These are phyloP conservation scores for Neosalanx taihuensis DNA, from an alignment of 2,797 vertebrate genomes.

Conservation along the genomic window DNA sequence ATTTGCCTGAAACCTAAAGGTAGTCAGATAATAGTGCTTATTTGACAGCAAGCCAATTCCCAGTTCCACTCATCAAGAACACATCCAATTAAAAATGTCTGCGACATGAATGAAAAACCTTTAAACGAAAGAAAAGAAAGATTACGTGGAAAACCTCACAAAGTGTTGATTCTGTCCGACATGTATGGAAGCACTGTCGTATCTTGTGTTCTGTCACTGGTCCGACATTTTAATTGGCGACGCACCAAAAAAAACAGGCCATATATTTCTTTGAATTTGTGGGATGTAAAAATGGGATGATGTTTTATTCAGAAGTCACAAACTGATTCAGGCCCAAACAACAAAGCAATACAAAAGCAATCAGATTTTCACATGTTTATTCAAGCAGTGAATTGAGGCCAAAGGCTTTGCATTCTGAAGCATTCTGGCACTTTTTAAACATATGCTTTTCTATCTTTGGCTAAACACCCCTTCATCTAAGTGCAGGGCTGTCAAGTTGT, in stretches of 20 bases:
- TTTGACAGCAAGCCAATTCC: constrained; percentile 71
- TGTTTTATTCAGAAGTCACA: constrained; percentile 37
- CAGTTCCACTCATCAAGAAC: constrained; percentile 66
- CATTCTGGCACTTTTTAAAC: constrained; percentile 2
- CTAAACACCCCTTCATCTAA: constrained; percentile 19
- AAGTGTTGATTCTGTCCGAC: constrained; percentile 52
- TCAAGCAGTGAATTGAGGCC: constrained; percentile 12
- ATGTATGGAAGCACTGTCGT: constrained; percentile 42
- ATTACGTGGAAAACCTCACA: constrained; percentile 27
- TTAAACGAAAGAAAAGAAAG: constrained; percentile 54
- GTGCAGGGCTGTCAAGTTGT: neutral
- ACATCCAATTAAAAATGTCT: constrained; percentile 68
- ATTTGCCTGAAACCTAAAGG: constrained; percentile 72
- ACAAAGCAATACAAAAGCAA: constrained; percentile 16
- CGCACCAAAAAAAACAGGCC: neutral
- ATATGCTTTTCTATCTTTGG: constrained; percentile 7
- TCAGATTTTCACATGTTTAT: constrained; percentile 19
- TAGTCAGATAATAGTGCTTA: constrained; percentile 66
- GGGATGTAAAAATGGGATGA: constrained; percentile 11
- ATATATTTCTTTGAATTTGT: constrained; percentile 12
- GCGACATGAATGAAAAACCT: constrained; percentile 58
- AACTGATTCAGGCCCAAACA: constrained; percentile 18
- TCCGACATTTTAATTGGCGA: constrained; percentile 35
- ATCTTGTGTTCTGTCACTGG: constrained; percentile 21
- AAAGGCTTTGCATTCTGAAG: constrained; percentile 4